Percentiles rank a stretch among this genome's conserved stretches.
These are phyloP conservation scores for Sabatieria punctata DNA, from an alignment of 2,888 invertebrate species.

Conservation along the genomic window DNA sequence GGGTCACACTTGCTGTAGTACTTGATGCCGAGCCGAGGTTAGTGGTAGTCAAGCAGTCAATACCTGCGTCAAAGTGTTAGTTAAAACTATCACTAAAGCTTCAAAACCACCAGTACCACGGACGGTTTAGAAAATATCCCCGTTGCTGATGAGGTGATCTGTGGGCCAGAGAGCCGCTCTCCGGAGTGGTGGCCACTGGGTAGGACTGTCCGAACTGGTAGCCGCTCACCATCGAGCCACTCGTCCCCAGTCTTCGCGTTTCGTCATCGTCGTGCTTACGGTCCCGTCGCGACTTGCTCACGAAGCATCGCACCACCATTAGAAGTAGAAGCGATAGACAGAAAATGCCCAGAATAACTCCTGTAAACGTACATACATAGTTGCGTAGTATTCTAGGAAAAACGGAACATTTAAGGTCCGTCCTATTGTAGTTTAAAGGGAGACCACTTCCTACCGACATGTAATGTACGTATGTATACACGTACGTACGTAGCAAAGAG, in stretches of 20 bases:
- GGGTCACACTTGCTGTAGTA: too few species aligned
- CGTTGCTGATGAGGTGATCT: background rate
- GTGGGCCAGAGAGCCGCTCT: background rate
- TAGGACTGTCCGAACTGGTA: background rate
- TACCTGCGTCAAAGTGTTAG: too few species aligned
- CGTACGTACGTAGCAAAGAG: too few species aligned
- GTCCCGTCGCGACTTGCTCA: conserved; percentile 8
- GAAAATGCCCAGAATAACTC: conserved; percentile 14
- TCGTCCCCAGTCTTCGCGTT: background rate
- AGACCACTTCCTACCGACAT: too few species aligned
- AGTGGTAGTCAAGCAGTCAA: too few species aligned
- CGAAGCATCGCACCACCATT: conserved; percentile 14
- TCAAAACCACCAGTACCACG: conserved; percentile 21
- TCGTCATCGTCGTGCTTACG: conserved; percentile 13
- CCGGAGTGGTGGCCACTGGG: background rate
- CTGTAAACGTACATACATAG: conserved; percentile 10
- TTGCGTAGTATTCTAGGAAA: background rate
- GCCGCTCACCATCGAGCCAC: conserved; percentile 1
- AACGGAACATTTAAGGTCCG: background rate
- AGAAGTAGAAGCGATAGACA: conserved; percentile 14
- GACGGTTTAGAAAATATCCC: conserved; percentile 15
- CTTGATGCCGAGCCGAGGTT: too few species aligned
- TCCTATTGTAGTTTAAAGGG: too few species aligned
- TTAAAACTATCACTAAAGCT: too few species aligned
- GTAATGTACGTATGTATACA: too few species aligned